Evolutionary conservation across 2,113 vertebrate genomes (phyloP).

Genomic region (Hippopotamus amphibius): DNA sequence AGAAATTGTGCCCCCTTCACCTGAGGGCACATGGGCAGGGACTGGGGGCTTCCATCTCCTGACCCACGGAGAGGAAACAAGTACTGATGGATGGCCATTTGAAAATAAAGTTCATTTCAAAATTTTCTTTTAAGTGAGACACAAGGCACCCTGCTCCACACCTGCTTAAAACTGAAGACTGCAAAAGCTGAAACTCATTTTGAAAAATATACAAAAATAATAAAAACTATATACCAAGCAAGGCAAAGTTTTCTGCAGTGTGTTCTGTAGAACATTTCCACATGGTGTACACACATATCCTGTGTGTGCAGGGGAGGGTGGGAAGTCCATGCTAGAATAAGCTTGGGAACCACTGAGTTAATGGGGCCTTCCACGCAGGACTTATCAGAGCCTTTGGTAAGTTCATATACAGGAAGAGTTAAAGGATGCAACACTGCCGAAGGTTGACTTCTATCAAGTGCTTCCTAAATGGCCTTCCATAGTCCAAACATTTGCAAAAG

Average conservation of each 20-base stretch:
- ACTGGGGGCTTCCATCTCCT: neutral
- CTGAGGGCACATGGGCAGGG: neutral
- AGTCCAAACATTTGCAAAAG: neutral
- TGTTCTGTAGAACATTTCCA: neutral
- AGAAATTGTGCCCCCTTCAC: neutral
- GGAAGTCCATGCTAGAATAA: no score
- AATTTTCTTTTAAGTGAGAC: neutral
- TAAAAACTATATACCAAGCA: neutral
- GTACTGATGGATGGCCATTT: neutral
- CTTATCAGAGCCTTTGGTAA: neutral
- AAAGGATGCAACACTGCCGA: neutral
- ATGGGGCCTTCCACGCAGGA: neutral
- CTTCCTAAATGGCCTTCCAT: neutral
- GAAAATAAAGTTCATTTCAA: neutral
- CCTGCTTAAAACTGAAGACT: neutral
- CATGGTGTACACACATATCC: rapidly evolving
- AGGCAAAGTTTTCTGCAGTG: neutral
- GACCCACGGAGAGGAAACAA: rapidly evolving
- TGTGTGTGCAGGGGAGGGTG: rapidly evolving
- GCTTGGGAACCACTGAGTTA: neutral
- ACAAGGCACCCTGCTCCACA: neutral
- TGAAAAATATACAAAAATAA: neutral
- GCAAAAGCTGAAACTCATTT: neutral
- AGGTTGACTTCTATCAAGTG: neutral
- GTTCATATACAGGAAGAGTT: neutral